Conservation (phyloP, 2,113 vertebrate genomes). For the Nerophis lumbriciformis region DNA sequence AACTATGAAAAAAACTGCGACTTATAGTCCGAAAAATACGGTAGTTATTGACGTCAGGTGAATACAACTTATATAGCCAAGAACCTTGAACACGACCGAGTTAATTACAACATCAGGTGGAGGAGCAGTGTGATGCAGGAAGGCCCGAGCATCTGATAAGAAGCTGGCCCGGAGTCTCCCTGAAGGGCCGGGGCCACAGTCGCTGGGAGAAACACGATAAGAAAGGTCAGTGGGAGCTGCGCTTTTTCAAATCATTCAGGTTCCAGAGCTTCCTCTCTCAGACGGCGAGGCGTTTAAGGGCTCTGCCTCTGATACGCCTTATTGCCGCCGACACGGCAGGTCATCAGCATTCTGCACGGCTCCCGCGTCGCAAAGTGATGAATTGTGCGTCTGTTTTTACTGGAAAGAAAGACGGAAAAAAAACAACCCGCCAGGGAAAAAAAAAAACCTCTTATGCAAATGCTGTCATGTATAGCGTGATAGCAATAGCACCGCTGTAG, state of each 20-base stretch:
- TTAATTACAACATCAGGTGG: conserved; percentile 1
- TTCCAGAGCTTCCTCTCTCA: conserved; percentile 15
- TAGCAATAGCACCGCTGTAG: not conserved
- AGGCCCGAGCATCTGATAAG: conserved; percentile 14
- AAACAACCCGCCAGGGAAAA: conserved; percentile 10
- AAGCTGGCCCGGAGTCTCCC: conserved; percentile 12
- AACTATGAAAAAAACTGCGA: no score
- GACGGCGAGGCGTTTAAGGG: conserved; percentile 21
- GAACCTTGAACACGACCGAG: not conserved
- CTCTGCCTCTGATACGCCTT: conserved; percentile 19
- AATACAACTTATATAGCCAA: not conserved
- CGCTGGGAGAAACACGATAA: conserved; percentile 18
- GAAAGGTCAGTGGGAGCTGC: conserved; percentile 38
- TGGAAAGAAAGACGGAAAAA: not conserved
- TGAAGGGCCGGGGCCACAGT: conserved; percentile 14
- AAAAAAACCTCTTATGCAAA: conserved; percentile 10
- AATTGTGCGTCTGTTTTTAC: conserved; percentile 1
- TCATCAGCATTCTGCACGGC: conserved; percentile 23
- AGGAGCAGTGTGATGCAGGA: not conserved
- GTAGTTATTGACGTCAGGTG: no score
- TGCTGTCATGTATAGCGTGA: not conserved
- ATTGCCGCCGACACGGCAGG: conserved; percentile 23
- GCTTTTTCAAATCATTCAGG: conserved; percentile 19
- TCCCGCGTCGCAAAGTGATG: not conserved
- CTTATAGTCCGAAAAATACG: no score